Percentiles rank a stretch among this genome's conserved stretches.
phyloP scores from a whole-genome alignment of 2,113 vertebrate genomes.

The Mirza zaza region DNA sequence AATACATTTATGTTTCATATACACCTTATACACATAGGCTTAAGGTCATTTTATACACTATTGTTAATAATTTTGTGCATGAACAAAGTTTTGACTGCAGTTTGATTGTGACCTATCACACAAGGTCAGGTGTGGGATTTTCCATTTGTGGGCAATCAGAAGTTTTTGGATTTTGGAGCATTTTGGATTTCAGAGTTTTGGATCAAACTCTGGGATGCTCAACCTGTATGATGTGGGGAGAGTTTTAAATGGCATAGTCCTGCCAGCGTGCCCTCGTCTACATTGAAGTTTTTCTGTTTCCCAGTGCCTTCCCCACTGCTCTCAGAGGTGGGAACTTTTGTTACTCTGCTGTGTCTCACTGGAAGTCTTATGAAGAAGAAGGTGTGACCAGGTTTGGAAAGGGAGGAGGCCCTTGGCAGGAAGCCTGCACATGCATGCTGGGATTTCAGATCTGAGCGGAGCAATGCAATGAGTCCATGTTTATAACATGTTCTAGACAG shows the following conservation, averaged over 20 bases:
- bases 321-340: background rate
- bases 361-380: background rate
- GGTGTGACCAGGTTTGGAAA: background rate
- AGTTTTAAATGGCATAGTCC: background rate
- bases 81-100: background rate
- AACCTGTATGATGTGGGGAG: background rate
- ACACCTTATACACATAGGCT: background rate
- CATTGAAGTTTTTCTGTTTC: background rate
- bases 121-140: background rate
- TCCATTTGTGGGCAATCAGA: background rate
- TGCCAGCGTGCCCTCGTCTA: background rate
- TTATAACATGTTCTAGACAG: background rate
- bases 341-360: background rate
- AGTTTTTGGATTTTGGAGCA: background rate
- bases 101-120: background rate
- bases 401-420: background rate
- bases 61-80: background rate
- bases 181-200: background rate
- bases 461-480: background rate
- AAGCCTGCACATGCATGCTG: background rate
- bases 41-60: background rate
- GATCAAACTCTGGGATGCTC: background rate
- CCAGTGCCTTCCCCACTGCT: background rate
- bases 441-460: background rate
- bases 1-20: background rate